Percentiles rank a stretch among this genome's conserved stretches.
Evolutionary conservation across 2,113 vertebrate species (phyloP).

Genomic region (Rhodinocichla rosea): DNA sequence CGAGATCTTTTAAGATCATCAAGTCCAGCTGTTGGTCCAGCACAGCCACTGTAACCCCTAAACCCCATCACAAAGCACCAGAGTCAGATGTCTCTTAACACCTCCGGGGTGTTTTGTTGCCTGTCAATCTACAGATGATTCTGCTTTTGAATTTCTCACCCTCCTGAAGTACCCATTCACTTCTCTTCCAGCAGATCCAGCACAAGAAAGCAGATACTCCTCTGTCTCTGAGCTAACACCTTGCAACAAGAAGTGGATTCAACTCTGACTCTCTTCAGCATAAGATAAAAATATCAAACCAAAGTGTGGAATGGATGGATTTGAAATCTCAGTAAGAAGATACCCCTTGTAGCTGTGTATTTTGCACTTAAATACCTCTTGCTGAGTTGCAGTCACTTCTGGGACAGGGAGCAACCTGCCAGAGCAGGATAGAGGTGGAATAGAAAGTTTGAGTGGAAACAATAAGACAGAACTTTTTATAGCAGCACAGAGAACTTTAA

Average conservation of each 20-base stretch:
- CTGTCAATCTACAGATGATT: neutral
- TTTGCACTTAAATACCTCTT: neutral
- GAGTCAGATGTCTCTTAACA: too few species aligned
- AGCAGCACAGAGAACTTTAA: neutral
- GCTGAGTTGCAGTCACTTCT: neutral
- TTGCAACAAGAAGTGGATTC: neutral
- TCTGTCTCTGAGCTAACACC: neutral
- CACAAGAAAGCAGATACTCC: neutral
- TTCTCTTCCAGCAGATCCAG: neutral
- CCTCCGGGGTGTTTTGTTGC: neutral
- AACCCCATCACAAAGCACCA: neutral
- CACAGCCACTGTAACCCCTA: neutral
- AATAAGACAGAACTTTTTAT: neutral
- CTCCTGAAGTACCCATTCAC: neutral
- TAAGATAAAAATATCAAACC: neutral
- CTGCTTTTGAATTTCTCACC: neutral
- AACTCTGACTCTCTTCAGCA: neutral
- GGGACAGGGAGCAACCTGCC: neutral
- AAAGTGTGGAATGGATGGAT: neutral
- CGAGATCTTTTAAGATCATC: neutral
- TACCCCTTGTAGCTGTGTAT: neutral
- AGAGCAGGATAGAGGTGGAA: neutral
- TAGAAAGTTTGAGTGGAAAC: neutral
- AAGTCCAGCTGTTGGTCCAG: neutral
- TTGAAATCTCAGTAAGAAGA: neutral